Percentiles rank a stretch among this genome's conserved stretches.
Conservation (phyloP, 2,888 invertebrate species). For the Yponomeuta evonymella region DNA sequence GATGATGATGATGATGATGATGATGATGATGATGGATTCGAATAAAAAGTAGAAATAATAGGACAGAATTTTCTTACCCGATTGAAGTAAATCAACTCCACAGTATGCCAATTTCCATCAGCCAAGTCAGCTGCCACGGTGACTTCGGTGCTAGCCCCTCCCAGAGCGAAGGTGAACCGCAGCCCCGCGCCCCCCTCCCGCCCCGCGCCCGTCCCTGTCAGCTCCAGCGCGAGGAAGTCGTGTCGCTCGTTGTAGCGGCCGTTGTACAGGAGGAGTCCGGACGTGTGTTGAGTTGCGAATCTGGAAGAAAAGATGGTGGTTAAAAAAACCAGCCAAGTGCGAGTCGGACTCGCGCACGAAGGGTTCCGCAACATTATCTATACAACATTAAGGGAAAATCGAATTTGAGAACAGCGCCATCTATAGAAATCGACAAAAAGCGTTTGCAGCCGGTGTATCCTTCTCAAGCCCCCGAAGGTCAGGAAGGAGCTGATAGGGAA, state of each 20-base stretch:
- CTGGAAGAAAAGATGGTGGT: constrained; percentile 46
- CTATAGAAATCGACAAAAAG: constrained; percentile 64
- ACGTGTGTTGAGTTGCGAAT: constrained; percentile 90
- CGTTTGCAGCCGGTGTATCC: constrained; percentile 86
- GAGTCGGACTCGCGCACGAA: too few relatives aligned
- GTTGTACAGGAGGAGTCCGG: constrained; percentile 93
- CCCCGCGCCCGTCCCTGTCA: constrained; percentile 78
- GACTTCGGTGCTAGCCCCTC: constrained; percentile 83
- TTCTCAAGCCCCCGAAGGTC: constrained; percentile 92
- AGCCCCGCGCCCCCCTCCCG: constrained; percentile 70
- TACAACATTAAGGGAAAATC: too few relatives aligned
- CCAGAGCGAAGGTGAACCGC: constrained; percentile 92
- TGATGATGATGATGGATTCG: too few relatives aligned
- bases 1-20: too few relatives aligned
- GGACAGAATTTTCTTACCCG: constrained; percentile 65
- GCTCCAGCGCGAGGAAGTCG: constrained; percentile 94
- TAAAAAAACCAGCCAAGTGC: too few relatives aligned
- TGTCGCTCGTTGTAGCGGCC: constrained; percentile 96
- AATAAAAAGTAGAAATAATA: background rate
- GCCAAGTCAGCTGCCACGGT: constrained; percentile 83
- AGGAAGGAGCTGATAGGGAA: constrained; percentile 80
- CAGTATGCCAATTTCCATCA: constrained; percentile 94
- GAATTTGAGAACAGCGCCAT: constrained; percentile 44
- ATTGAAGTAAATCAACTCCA: constrained; percentile 89
- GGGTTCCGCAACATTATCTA: too few relatives aligned